Base-by-base conservation (phyloP, 2,113 vertebrate genomes). In the Sturnus vulgaris region DNA sequence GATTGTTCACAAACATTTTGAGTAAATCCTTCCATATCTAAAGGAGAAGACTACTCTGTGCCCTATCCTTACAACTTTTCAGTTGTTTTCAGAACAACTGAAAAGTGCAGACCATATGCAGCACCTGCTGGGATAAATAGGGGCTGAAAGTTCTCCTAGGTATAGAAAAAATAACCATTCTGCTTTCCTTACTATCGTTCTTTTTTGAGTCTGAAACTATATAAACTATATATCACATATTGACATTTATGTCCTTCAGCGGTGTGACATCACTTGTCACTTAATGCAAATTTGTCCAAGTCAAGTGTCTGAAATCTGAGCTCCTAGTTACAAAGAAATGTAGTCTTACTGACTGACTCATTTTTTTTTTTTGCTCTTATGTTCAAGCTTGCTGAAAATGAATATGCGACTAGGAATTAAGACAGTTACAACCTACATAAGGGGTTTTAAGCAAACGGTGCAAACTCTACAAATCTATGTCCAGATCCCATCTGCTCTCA, bases 231-330 rank as follows among this genome's bases (percentile, higher is more conserved):
- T 20, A 95, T 97, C 95, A 96, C 73, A 73, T 97, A 95, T 86
- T 97, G 95, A 96, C 96, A 96, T 97, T 94, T 94, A 96, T 96
- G 96, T 91, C 80, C 90, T 95, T 96, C 88, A 90, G 82, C 88
- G 89, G 55, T 70, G 60, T 93, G 90, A 83, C 93, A 91, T 96
- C 91, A 93, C 92, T 97, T 96, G 92, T 97, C 96, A 95, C 89
- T 96, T 96, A 95, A 96, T 97, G 91, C 96, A 97, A 96, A 96
- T 97, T 97, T 96, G 90, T 96, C 95, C 79, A 72, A 92, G 83
- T 89, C 75, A 96, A 92, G 92, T 96, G 94, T 97, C 96, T 97
- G 96, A 97, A 98, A 95, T 96, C 94, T 97, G 96, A 98, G 91
- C 91, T 97, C 84, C 88, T 97, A 89, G 95, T 96, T 96, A 97